These are phyloP conservation scores for Chelonus insularis DNA, from an alignment of 1,140 invertebrate species.

Conservation along the genomic window DNA sequence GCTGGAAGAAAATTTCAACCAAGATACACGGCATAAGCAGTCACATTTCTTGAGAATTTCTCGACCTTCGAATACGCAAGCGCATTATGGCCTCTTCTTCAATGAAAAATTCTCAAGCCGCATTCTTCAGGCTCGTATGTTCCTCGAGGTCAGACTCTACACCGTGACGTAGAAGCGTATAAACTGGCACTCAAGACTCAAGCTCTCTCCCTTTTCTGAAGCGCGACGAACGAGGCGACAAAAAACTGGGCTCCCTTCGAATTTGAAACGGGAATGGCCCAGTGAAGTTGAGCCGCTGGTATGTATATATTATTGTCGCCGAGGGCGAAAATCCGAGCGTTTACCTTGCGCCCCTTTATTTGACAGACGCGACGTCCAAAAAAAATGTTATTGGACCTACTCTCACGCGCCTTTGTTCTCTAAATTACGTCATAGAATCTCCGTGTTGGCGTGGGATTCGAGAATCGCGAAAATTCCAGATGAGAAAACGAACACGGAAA, in stretches of 20 bases:
- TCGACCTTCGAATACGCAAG: slow-evolving; percentile 10
- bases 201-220: background rate
- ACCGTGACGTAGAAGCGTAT: slow-evolving; percentile 17
- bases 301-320: slow-evolving; percentile 8
- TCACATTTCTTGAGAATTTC: background rate
- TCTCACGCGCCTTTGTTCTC: background rate
- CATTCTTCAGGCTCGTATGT: slow-evolving; percentile 14
- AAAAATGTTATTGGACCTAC: slow-evolving; percentile 8
- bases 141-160: slow-evolving; percentile 8
- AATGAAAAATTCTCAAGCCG: slow-evolving; percentile 15
- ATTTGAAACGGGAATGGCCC: background rate
- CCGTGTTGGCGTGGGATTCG: background rate
- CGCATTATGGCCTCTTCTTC: slow-evolving; percentile 11
- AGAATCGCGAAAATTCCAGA: background rate
- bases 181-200: slow-evolving; percentile 14
- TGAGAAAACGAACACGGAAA: background rate
- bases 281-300: background rate
- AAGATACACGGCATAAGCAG: background rate
- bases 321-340: slow-evolving; percentile 3
- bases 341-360: slow-evolving; percentile 7
- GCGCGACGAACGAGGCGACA: slow-evolving; percentile 9
- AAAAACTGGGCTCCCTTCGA: background rate
- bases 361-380: slow-evolving; percentile 1
- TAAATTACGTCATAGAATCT: slow-evolving; percentile 2
- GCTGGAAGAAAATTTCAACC: background rate